Evolutionary conservation across 2,888 invertebrate species (phyloP).

Genomic region (Meloe dianella): DNA sequence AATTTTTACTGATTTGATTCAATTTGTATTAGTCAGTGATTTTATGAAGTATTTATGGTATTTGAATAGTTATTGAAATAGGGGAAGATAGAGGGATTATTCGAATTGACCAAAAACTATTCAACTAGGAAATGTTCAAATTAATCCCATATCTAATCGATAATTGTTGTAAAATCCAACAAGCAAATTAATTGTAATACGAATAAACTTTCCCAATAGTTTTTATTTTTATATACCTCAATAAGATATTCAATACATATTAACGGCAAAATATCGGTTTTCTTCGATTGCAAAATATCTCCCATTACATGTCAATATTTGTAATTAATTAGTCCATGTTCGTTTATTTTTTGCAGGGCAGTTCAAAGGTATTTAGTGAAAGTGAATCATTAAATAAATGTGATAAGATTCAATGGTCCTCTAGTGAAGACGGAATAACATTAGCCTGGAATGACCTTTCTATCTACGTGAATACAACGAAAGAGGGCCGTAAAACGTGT

Average conservation of each 20-base stretch:
- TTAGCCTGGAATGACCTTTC: slow-evolving; percentile 81
- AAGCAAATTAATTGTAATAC: neutral
- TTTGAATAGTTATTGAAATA: neutral
- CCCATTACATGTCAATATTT: neutral
- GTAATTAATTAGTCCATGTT: neutral
- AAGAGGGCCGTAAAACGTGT: slow-evolving; percentile 58
- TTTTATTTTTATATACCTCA: slow-evolving; percentile 2
- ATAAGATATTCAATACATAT: neutral
- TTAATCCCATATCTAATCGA: neutral
- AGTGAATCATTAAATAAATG: slow-evolving; percentile 14
- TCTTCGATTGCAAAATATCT: neutral
- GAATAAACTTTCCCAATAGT: too few relatives aligned
- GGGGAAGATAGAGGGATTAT: neutral
- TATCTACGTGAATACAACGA: slow-evolving; percentile 67
- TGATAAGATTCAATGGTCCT: slow-evolving; percentile 55
- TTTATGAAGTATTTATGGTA: neutral
- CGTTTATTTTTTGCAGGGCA: slow-evolving; percentile 13
- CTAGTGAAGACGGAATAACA: slow-evolving; percentile 70
- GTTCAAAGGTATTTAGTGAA: slow-evolving; percentile 24
- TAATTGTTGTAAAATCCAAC: neutral
- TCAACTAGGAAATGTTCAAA: neutral
- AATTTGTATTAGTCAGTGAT: neutral
- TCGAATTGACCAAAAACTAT: neutral
- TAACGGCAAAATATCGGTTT: neutral
- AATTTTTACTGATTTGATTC: neutral